A percentile compares a stretch with the other conserved stretches of the same genome.
Evolutionary conservation across 2,113 vertebrate species (phyloP).

Genomic region (Nerophis ophidion): DNA sequence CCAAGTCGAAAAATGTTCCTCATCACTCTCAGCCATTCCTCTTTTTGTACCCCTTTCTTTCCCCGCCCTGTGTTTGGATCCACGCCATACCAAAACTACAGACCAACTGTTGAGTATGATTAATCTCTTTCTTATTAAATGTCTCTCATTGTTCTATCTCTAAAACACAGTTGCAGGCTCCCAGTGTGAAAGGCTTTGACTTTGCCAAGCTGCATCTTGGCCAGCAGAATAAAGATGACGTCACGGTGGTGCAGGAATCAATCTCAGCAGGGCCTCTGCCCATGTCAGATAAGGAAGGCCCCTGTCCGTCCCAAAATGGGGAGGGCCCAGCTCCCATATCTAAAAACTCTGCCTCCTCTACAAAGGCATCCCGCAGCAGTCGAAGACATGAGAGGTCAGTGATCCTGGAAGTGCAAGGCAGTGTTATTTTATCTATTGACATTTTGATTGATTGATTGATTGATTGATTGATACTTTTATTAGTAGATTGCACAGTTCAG

Average conservation of each 20-base stretch:
- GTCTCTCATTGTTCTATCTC: neutral
- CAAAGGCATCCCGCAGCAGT: slow-evolving; percentile 77
- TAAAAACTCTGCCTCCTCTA: slow-evolving; percentile 68
- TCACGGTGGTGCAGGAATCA: slow-evolving; percentile 90
- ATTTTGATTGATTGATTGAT: too few species aligned
- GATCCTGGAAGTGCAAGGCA: neutral
- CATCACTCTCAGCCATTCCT: too few species aligned
- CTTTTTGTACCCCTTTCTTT: too few species aligned
- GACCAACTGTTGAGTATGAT: neutral
- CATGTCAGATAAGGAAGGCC: slow-evolving; percentile 77
- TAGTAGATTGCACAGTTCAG: too few species aligned
- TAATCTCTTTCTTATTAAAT: neutral
- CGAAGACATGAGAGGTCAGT: slow-evolving; percentile 85
- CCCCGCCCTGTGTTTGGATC: too few species aligned
- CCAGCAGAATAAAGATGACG: slow-evolving; percentile 92
- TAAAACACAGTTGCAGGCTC: slow-evolving; percentile 81
- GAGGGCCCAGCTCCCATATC: slow-evolving; percentile 84
- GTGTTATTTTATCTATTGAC: neutral
- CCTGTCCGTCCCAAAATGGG: slow-evolving; percentile 82
- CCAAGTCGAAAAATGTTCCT: too few species aligned
- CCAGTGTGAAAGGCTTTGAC: slow-evolving; percentile 96
- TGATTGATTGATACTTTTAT: too few species aligned
- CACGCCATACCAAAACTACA: neutral
- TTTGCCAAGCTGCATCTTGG: slow-evolving; percentile 98
- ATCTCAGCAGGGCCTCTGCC: slow-evolving; percentile 57